phyloP scores from a whole-genome alignment of 2,113 vertebrate genomes.

The Xenus cinereus region DNA sequence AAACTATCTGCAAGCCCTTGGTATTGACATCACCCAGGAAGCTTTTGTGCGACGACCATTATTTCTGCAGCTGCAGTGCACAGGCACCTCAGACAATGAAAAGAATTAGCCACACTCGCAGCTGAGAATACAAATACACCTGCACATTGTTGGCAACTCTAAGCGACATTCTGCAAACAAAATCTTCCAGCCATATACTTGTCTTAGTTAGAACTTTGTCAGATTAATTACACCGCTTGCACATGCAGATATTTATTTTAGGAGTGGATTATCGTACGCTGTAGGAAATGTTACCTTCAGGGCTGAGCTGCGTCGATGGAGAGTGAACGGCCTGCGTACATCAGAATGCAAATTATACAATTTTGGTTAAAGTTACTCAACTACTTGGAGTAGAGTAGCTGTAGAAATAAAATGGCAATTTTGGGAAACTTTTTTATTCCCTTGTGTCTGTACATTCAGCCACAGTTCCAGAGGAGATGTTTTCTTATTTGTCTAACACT shows the following conservation, averaged over 20 bases:
- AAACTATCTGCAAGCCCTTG: background rate
- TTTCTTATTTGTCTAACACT: background rate
- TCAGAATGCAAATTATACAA: fast-evolving
- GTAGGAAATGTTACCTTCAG: background rate
- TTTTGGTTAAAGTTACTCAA: background rate
- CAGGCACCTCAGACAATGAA: background rate
- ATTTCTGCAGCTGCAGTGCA: background rate
- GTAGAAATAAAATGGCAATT: background rate
- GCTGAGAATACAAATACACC: constrained; percentile 18
- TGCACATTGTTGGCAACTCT: background rate
- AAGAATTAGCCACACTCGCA: background rate
- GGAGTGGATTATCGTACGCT: background rate
- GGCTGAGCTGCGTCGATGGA: background rate
- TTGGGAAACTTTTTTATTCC: background rate
- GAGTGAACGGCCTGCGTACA: fast-evolving
- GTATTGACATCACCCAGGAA: background rate
- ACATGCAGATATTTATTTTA: background rate
- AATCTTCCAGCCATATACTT: background rate
- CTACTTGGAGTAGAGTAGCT: background rate
- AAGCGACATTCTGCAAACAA: background rate
- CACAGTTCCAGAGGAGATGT: background rate
- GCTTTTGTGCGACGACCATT: background rate
- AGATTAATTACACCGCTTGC: background rate
- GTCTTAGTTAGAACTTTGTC: background rate
- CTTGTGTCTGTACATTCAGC: background rate